Evolutionary conservation across 92 coral and sea anemone genomes (phyloP).

Genomic region (Ricordea florida): DNA sequence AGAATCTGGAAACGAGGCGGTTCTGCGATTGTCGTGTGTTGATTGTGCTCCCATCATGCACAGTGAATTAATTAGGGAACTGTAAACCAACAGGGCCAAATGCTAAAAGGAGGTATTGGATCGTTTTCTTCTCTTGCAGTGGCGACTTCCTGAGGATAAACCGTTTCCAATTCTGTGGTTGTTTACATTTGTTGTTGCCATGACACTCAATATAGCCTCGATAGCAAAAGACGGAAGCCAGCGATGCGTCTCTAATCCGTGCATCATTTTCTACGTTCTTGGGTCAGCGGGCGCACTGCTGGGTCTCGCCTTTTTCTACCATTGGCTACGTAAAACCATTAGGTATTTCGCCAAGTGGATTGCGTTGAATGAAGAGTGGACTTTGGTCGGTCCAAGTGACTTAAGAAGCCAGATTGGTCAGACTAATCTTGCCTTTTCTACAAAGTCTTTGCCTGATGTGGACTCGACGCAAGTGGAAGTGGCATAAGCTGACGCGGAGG

Average conservation of each 20-base stretch:
- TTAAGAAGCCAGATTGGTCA: slow-evolving; percentile 49
- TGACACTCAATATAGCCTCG: slow-evolving; percentile 89
- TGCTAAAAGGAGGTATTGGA: too few relatives aligned
- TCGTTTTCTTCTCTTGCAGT: slow-evolving; percentile 49
- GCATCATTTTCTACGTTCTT: slow-evolving; percentile 94
- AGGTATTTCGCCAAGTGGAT: slow-evolving; percentile 84
- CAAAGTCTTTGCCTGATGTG: slow-evolving; percentile 42
- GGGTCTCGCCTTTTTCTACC: slow-evolving; percentile 89
- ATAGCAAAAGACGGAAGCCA: slow-evolving; percentile 93
- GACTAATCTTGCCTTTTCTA: slow-evolving; percentile 73
- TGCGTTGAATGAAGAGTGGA: slow-evolving; percentile 93
- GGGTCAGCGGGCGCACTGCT: slow-evolving; percentile 87
- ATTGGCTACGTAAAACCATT: slow-evolving; percentile 80
- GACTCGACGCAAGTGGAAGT: slow-evolving; percentile 7
- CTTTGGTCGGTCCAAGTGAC: slow-evolving; percentile 65
- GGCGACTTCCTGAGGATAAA: slow-evolving; percentile 95
- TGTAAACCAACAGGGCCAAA: neutral
- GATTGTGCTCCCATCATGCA: too few relatives aligned
- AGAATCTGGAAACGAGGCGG: too few relatives aligned
- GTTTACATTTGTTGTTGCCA: slow-evolving; percentile 77
- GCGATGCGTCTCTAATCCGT: slow-evolving; percentile 85
- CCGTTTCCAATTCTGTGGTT: slow-evolving; percentile 95
- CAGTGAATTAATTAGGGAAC: too few relatives aligned
- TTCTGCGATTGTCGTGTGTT: too few relatives aligned
- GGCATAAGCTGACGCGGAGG: slow-evolving; percentile 3